Conservation (phyloP, 2,797 vertebrate species). For the Trematomus bernacchii region DNA sequence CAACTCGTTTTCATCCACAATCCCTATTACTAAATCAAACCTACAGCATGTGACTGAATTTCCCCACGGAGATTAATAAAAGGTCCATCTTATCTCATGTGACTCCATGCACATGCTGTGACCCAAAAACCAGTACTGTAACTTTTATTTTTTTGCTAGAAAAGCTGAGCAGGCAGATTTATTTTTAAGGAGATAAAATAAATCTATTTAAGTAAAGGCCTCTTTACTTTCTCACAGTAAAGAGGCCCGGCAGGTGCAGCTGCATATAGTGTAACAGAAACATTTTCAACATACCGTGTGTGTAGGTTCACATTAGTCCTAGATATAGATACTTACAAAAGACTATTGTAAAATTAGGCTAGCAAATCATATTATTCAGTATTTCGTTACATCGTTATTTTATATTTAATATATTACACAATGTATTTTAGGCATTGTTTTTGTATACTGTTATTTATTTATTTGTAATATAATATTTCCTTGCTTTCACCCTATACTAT, state of each 20-base stretch:
- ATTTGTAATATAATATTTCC: no score
- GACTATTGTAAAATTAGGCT: neutral
- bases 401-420: rapidly evolving
- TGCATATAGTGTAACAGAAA: conserved; percentile 30
- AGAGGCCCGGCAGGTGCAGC: conserved; percentile 21
- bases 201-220: no score
- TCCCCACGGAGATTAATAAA: no score
- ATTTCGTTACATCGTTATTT: neutral
- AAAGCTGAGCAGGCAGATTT: conserved; percentile 46
- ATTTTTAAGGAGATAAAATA: conserved; percentile 36
- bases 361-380: neutral
- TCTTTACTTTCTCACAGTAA: no score
- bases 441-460: no score
- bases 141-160: conserved; percentile 9
- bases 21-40: no score
- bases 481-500: no score
- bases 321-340: neutral
- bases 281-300: neutral
- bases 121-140: neutral
- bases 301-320: neutral
- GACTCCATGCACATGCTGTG: neutral
- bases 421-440: no score
- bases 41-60: no score
- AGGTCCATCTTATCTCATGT: no score
- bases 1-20: no score